Evolutionary conservation across 2,797 vertebrate species (phyloP).

Genomic region (Hoplostethus atlanticus): DNA sequence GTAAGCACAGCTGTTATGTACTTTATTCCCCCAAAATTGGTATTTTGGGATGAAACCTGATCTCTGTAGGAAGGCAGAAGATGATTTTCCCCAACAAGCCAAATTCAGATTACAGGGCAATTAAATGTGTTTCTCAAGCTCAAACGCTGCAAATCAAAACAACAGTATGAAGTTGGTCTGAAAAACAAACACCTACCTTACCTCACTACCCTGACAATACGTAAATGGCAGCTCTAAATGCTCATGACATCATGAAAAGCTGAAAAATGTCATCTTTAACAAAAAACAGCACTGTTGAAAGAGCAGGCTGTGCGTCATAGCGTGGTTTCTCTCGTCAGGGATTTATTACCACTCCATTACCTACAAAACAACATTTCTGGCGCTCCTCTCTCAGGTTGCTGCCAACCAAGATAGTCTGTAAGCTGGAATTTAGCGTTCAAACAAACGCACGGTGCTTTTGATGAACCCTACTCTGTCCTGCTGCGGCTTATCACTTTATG

Average conservation of each 20-base stretch:
- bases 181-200: too few species aligned
- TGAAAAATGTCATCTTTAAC: neutral
- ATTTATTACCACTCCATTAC: neutral
- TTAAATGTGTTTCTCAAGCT: too few species aligned
- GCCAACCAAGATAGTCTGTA: slow-evolving; percentile 12
- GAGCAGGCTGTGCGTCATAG: neutral
- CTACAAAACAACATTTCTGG: neutral
- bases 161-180: too few species aligned
- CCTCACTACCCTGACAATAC: too few species aligned
- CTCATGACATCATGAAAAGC: too few species aligned
- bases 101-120: too few species aligned
- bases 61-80: neutral
- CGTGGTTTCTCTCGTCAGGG: neutral
- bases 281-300: neutral
- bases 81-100: too few species aligned
- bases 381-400: neutral
- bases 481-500: slow-evolving; percentile 6
- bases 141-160: too few species aligned
- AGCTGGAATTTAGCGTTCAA: neutral
- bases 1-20: too few species aligned
- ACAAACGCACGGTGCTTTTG: neutral
- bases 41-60: neutral
- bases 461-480: slow-evolving; percentile 14
- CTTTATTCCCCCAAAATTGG: too few species aligned
- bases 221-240: too few species aligned